Percentiles rank a stretch among this genome's conserved stretches.
Evolutionary conservation across 2,888 invertebrate genomes (phyloP).

Genomic region (Archips xylosteana): DNA sequence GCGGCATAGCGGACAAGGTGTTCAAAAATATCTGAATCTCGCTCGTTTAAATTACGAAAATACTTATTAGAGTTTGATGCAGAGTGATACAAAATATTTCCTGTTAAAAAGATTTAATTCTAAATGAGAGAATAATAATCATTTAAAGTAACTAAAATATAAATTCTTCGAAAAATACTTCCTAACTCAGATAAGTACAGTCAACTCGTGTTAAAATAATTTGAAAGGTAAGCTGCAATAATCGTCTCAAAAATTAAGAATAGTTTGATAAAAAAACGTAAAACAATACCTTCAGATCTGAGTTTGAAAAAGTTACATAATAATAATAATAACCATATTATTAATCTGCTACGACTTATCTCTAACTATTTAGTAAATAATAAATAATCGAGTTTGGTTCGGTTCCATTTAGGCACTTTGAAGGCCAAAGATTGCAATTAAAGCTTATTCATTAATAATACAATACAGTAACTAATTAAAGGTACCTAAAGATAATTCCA

Average conservation of each 20-base stretch:
- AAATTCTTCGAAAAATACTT: conserved; percentile 23
- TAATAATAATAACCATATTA: background rate
- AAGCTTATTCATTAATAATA: conserved; percentile 62
- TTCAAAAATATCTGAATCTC: no score
- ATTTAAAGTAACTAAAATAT: conserved; percentile 36
- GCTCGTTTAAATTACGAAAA: no score
- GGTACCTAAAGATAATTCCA: conserved; percentile 9
- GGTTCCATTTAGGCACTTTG: conserved; percentile 79
- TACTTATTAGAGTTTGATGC: no score
- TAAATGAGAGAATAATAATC: conserved; percentile 27
- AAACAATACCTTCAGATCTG: background rate
- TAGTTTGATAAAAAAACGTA: conserved; percentile 1
- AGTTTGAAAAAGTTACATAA: background rate
- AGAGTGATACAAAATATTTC: background rate
- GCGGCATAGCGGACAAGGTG: no score
- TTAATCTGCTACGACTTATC: conserved; percentile 12
- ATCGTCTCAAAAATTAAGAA: background rate
- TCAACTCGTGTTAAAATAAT: background rate
- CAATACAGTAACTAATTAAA: conserved; percentile 14
- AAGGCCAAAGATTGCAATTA: conserved; percentile 77
- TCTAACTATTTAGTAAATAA: conserved; percentile 41
- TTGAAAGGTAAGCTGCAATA: background rate
- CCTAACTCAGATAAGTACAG: background rate
- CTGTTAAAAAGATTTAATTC: conserved; percentile 30
- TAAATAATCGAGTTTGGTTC: conserved; percentile 78